Evolutionary conservation across 2,797 vertebrate genomes (phyloP), one percentile per base, ranked within the genome.

Genomic region (Mormyrops boulengeri): DNA sequence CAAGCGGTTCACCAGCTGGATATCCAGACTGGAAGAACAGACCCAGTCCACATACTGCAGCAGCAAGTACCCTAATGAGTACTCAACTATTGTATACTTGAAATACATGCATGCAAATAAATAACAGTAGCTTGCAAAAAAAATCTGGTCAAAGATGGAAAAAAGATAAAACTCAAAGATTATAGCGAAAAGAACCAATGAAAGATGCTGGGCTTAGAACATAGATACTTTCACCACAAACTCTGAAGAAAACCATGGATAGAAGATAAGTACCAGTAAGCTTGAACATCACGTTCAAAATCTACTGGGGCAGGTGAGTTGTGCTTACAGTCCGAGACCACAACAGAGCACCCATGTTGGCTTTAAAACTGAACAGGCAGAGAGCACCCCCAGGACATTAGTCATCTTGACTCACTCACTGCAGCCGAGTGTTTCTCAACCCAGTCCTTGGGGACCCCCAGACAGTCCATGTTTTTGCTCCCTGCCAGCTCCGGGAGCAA

Each of bases 1-100:
- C 88, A 87, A 92, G 92, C 91, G 93, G 93, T 92, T 92, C 90
- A 93, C 91, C 93, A 93, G 93, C 94, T 44, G 19, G 77, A 77
- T 93, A 92, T 95, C 92, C 93, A 92, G 38, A n/a, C 84, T 55
- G 88, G 34, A 90, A 77, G 41, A 19, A 22, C 30, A 49, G 2
- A 88, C 14, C 53, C 53, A 11, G 53, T 57, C 85, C 85, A n/a
- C 85, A 87, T 22, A n/a, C 52, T 86, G 52, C 22, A 52, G 50
- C 50, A 53, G 85, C 30, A 30, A 41, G 41, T 47, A 19, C 17
- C 2, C 17, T 82, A 41, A 82, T 47, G 17, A 47, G 77, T n/a
- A 22, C 41, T 82, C 19, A 47, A n/a, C 77, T 17, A 17, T 82
- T 47, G 2, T 22, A 44, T 11, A 69, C 66, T 73, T 38, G 66